These are phyloP conservation scores for Spilarctia lutea DNA, from an alignment of 2,888 invertebrate genomes.

Conservation along the genomic window DNA sequence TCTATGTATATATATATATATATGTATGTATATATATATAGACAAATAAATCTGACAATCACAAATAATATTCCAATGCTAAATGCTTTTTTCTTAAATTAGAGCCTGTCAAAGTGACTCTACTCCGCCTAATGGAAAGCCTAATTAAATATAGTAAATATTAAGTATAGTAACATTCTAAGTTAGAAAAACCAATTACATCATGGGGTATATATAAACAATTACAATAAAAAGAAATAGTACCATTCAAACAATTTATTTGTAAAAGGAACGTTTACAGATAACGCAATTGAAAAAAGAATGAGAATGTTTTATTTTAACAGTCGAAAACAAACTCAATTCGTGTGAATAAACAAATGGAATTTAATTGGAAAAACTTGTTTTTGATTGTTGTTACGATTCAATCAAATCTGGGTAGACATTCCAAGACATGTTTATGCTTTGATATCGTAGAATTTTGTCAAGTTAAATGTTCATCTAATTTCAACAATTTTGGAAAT, in stretches of 20 bases:
- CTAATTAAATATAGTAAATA: too few relatives aligned
- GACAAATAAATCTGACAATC: too few relatives aligned
- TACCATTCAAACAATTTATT: slow-evolving; percentile 29
- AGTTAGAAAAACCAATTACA: neutral
- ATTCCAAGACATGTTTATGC: slow-evolving; percentile 37
- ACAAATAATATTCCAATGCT: too few relatives aligned
- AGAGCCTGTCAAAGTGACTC: too few relatives aligned
- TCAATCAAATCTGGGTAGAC: slow-evolving; percentile 49
- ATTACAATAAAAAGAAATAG: slow-evolving; percentile 14
- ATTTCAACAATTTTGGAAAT: neutral
- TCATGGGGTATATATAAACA: neutral
- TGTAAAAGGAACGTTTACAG: slow-evolving; percentile 19
- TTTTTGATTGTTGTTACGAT: slow-evolving; percentile 54
- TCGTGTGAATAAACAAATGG: slow-evolving; percentile 63
- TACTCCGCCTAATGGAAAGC: too few relatives aligned
- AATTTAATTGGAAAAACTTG: slow-evolving; percentile 68
- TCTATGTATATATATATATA: too few relatives aligned
- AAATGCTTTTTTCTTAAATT: too few relatives aligned
- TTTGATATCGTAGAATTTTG: slow-evolving; percentile 16
- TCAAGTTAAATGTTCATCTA: slow-evolving; percentile 16
- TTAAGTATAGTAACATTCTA: too few relatives aligned
- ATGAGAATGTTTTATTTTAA: slow-evolving; percentile 55
- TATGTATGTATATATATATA: too few relatives aligned
- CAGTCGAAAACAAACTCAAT: slow-evolving; percentile 58
- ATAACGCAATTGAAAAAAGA: slow-evolving; percentile 37